Evolutionary conservation across 2,113 vertebrate species (phyloP).

Genomic region (Notiomystis cincta): DNA sequence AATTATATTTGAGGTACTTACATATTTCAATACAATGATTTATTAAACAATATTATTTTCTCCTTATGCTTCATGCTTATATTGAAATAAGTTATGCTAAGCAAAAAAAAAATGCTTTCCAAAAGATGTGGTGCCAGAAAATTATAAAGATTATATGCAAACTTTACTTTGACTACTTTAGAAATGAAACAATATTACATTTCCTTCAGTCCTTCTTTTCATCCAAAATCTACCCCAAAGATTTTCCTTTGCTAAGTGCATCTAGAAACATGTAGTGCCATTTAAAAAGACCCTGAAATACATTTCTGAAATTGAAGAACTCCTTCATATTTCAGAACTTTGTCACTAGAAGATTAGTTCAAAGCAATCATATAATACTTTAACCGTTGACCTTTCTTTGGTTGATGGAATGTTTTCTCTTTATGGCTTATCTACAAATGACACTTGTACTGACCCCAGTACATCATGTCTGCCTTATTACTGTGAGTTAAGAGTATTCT

Average conservation of each 20-base stretch:
- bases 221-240: background rate
- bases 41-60: background rate
- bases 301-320: background rate
- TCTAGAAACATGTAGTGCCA: background rate
- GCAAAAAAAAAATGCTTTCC: no score
- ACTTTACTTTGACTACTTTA: background rate
- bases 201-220: background rate
- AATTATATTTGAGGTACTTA: background rate
- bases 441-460: background rate
- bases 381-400: constrained; percentile 13
- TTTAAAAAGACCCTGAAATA: background rate
- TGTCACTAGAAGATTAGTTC: background rate
- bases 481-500: background rate
- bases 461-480: constrained; percentile 20
- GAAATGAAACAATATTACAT: background rate
- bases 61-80: background rate
- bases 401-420: background rate
- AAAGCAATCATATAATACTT: constrained; percentile 25
- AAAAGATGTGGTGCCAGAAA: background rate
- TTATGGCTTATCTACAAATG: background rate
- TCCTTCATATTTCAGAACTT: background rate
- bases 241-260: background rate
- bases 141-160: background rate
- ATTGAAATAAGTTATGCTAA: background rate
- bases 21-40: background rate